Percentiles rank a stretch among this genome's conserved stretches.
These are phyloP conservation scores for Labroides dimidiatus DNA, from an alignment of 2,797 vertebrate species.

Conservation along the genomic window DNA sequence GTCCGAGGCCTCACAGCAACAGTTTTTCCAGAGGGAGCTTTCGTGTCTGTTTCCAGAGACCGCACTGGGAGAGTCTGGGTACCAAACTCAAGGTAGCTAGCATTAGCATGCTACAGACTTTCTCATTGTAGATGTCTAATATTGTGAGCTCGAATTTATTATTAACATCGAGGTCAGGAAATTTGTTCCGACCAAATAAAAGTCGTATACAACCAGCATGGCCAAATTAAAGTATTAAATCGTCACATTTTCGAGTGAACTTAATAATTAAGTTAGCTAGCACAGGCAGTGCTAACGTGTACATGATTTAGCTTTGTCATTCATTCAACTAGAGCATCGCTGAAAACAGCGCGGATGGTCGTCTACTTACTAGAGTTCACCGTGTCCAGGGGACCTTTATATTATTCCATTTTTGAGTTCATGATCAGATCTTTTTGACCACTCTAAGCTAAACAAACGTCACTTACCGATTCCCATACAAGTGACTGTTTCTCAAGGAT, in stretches of 20 bases:
- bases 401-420: too few relatives aligned
- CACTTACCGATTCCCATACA: neutral
- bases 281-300: conserved; percentile 38
- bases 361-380: neutral
- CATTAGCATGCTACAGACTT: conserved; percentile 39
- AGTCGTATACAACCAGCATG: rapidly evolving
- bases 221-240: rapidly evolving
- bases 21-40: conserved; percentile 87
- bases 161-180: rapidly evolving
- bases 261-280: conserved; percentile 15
- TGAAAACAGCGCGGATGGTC: neutral
- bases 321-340: conserved; percentile 49
- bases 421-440: neutral
- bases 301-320: conserved; percentile 79
- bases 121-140: neutral
- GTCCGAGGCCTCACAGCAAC: conserved; percentile 88
- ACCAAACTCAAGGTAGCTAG: conserved; percentile 88
- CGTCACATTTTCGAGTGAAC: neutral
- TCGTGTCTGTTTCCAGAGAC: conserved; percentile 96
- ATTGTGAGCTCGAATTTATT: neutral
- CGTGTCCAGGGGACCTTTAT: rapidly evolving
- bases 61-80: conserved; percentile 94
- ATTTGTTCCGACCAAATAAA: rapidly evolving
- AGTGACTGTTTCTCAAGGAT: neutral
- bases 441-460: neutral